These are phyloP conservation scores for Marronus borbonicus DNA, from an alignment of 2,888 invertebrate genomes.

Conservation along the genomic window DNA sequence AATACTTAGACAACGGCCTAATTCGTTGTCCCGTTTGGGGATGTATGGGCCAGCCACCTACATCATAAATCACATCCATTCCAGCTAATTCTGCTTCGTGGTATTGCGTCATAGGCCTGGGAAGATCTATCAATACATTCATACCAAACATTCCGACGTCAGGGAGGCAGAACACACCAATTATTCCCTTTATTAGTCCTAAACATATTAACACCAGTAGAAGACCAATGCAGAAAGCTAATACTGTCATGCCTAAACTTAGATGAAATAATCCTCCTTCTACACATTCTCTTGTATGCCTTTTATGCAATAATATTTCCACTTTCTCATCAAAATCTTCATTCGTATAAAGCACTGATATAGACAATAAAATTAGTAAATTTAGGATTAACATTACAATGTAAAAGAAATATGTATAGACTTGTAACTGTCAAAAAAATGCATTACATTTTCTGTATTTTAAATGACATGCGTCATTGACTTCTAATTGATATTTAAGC, in stretches of 20 bases:
- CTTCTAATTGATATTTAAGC: too few relatives aligned
- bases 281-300: conserved; percentile 34
- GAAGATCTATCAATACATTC: conserved; percentile 59
- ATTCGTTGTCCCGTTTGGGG: conserved; percentile 67
- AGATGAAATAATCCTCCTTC: conserved; percentile 24
- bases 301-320: conserved; percentile 37
- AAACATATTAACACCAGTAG: conserved; percentile 48
- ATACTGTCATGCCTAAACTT: conserved; percentile 42
- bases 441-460: too few relatives aligned
- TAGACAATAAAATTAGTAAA: conserved; percentile 18
- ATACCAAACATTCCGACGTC: conserved; percentile 61
- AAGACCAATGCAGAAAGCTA: conserved; percentile 42
- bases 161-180: conserved; percentile 55
- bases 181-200: conserved; percentile 57
- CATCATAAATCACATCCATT: conserved; percentile 62
- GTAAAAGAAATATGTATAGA: conserved; percentile 32
- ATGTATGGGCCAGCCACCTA: conserved; percentile 65
- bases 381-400: conserved; percentile 37
- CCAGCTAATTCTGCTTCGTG: conserved; percentile 64
- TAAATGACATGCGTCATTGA: too few relatives aligned
- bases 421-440: conserved; percentile 28
- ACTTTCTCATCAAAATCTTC: conserved; percentile 49
- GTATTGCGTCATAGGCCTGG: conserved; percentile 61
- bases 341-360: conserved; percentile 28
- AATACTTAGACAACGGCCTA: conserved; percentile 65